Conservation (phyloP, 1,140 invertebrate species). For the Gonatopus flavifemur region DNA sequence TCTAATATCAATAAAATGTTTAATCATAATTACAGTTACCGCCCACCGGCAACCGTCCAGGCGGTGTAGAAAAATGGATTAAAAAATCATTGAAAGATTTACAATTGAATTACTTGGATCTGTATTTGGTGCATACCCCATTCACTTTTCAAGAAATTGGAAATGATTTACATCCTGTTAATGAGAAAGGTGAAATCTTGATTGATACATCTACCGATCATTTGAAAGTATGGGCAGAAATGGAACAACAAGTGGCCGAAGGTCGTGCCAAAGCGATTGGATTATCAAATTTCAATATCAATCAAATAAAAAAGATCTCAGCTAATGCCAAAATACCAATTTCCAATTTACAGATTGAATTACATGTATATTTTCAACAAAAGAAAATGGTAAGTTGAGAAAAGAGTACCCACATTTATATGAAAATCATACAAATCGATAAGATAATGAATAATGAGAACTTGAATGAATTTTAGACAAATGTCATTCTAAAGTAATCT, state of each 20-base stretch:
- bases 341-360: slow-evolving; percentile 73
- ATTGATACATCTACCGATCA: slow-evolving; percentile 70
- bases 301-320: slow-evolving; percentile 68
- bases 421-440: not conserved
- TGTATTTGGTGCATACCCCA: slow-evolving; percentile 71
- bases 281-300: slow-evolving; percentile 77
- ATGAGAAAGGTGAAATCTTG: slow-evolving; percentile 65
- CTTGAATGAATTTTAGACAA: not conserved
- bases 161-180: slow-evolving; percentile 53
- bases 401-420: not conserved
- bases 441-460: not conserved
- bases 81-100: slow-evolving; percentile 62
- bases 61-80: slow-evolving; percentile 63
- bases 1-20: not conserved
- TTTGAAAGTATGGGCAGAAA: slow-evolving; percentile 71
- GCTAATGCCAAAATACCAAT: slow-evolving; percentile 61
- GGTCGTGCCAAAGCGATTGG: slow-evolving; percentile 72
- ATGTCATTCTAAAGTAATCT: not conserved
- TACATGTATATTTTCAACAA: slow-evolving; percentile 69
- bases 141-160: slow-evolving; percentile 65
- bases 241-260: slow-evolving; percentile 67
- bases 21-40: slow-evolving; percentile 44
- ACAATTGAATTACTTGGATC: slow-evolving; percentile 68
- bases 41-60: slow-evolving; percentile 53
- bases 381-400: slow-evolving; percentile 50